Evolutionary conservation across 2,888 invertebrate species (phyloP), one percentile per base, ranked within the genome.

Genomic region (Polydrusus pterygomalis): DNA sequence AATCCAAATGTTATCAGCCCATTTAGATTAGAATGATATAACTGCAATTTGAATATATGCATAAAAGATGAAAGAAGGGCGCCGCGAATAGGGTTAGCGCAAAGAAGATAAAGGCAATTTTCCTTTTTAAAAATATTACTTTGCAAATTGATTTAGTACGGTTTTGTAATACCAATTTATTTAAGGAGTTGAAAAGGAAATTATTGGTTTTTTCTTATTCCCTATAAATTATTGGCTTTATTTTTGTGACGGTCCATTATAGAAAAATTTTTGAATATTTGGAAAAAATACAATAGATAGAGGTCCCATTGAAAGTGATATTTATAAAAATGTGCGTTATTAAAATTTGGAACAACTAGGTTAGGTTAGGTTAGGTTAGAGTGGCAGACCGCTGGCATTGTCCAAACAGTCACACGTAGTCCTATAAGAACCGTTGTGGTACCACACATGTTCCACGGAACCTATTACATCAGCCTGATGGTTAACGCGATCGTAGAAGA

Each of bases 1-100:
- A 74, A 74, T 74, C 74, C 68, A 70, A 75, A 65, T 67, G 70
- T 75, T 75, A 71, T 75, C 75, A 75, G 70, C 67, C 70, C 51
- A 75, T 75, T 70, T 75, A 63, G 76, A 76, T 76, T 76, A 76
- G 76, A 76, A 63, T 68, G 76, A 72, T 72, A 76, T 76, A 72
- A 72, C 76, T 72, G 63, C 64, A 70, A 76, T 76, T 76, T 76
- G 72, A 76, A 76, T 76, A 76, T 68, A 76, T 76, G 76, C 76
- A 76, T 76, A 76, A 76, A 76, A 76, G 76, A 76, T 76, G 76
- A 76, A 76, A 71, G 68, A 56, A 75, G 60, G 68, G 65, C 49
- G n/a, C 18, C 45, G 54, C 18, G 64, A 47, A 75, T 64, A 65
- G 64, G 70, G 70, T 70, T 54, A 65, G 56, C 47, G 64, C 40